phyloP scores from a whole-genome alignment of 2,797 vertebrate species.

The Emys orbicularis region DNA sequence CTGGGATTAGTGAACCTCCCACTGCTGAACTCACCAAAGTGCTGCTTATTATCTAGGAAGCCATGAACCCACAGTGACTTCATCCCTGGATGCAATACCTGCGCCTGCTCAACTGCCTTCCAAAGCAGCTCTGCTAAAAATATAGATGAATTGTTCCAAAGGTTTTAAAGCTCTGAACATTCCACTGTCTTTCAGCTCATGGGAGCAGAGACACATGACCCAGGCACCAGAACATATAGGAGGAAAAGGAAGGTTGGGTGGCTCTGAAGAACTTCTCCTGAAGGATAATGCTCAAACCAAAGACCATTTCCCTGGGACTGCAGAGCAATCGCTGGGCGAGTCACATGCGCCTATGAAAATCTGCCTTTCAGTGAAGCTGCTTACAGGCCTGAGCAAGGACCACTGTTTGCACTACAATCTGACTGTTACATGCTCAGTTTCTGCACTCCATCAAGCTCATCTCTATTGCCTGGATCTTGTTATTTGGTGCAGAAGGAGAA shows the following conservation, averaged over 20 bases:
- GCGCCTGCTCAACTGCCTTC: not conserved
- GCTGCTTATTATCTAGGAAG: conserved; percentile 27
- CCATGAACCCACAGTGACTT: not conserved
- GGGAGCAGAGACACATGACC: not conserved
- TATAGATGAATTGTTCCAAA: not conserved
- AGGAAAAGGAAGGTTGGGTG: not conserved
- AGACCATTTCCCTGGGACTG: not conserved
- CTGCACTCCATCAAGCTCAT: conserved; percentile 10
- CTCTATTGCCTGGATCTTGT: not conserved
- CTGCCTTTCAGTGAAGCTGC: not conserved
- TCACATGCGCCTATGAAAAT: not conserved
- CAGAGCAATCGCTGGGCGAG: not conserved
- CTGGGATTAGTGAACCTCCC: conserved; percentile 23
- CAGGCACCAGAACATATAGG: not conserved
- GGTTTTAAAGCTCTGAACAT: not conserved
- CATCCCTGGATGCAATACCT: not conserved
- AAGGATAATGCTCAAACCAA: not conserved
- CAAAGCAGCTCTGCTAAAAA: conserved; percentile 45
- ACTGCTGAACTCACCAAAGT: not conserved
- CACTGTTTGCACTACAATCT: not conserved
- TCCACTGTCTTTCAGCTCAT: not conserved
- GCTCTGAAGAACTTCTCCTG: not conserved
- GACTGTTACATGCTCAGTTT: rapidly evolving
- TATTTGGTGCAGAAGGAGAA: not conserved
- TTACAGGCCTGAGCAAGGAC: not conserved